Percentiles rank a stretch among this genome's conserved stretches.
phyloP scores from a whole-genome alignment of 2,113 vertebrate species.

The Plectropomus leopardus region DNA sequence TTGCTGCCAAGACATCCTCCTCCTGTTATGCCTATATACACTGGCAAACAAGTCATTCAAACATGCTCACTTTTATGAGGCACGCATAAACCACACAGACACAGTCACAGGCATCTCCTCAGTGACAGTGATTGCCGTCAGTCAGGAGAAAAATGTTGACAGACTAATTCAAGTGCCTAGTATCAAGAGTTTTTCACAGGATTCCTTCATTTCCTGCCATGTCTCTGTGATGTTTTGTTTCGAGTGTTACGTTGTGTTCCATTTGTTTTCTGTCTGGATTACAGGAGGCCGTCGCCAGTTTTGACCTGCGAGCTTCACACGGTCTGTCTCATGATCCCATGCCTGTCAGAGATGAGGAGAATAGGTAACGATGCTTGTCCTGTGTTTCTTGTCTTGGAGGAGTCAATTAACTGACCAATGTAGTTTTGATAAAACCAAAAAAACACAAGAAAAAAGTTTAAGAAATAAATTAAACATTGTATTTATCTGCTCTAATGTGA shows the following conservation, averaged over 20 bases:
- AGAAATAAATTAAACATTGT: not conserved
- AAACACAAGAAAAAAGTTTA: not conserved
- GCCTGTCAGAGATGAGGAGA: slow-evolving; percentile 74
- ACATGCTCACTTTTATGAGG: slow-evolving; percentile 67
- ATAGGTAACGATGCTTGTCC: slow-evolving; percentile 63
- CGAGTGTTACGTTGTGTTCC: slow-evolving; percentile 14
- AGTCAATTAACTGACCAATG: not conserved
- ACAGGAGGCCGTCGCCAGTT: slow-evolving; percentile 77
- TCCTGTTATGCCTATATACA: slow-evolving; percentile 70
- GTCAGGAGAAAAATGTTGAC: slow-evolving; percentile 65
- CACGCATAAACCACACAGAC: slow-evolving; percentile 45
- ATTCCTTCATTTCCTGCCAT: slow-evolving; percentile 62
- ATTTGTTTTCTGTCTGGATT: slow-evolving; percentile 82
- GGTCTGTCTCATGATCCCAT: slow-evolving; percentile 78
- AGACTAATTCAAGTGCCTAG: slow-evolving; percentile 61
- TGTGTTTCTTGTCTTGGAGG: not conserved
- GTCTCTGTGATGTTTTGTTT: slow-evolving; percentile 39
- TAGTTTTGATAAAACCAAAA: not conserved
- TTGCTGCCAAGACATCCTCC: slow-evolving; percentile 74
- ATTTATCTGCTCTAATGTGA: not conserved
- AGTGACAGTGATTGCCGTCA: slow-evolving; percentile 64
- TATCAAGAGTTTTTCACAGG: slow-evolving; percentile 51
- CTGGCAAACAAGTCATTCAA: slow-evolving; percentile 70
- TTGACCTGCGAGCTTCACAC: slow-evolving; percentile 72
- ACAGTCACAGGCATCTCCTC: slow-evolving; percentile 37